A percentile compares a stretch with the other conserved stretches of the same genome.
Conservation (phyloP, 1,140 invertebrate species). For the Ceratina calcarata region DNA sequence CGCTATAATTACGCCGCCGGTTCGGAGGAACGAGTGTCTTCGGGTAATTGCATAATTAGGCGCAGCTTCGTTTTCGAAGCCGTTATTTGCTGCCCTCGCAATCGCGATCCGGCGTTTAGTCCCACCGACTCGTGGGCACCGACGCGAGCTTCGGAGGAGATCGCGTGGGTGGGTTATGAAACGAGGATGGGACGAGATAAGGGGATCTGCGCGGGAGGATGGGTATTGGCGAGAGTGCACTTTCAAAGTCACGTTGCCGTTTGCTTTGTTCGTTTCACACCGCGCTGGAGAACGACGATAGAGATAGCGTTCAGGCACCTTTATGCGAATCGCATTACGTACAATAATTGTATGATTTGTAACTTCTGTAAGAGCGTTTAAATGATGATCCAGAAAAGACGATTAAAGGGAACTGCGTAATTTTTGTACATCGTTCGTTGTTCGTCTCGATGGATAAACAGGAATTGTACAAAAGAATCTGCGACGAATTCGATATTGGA, state of each 20-base stretch:
- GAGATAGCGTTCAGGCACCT: neutral
- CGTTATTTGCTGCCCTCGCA: neutral
- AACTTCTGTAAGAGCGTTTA: neutral
- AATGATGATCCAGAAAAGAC: neutral
- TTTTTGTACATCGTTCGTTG: no score
- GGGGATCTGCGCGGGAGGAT: neutral
- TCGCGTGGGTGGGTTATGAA: neutral
- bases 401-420: neutral
- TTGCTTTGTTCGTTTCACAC: no score
- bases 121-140: neutral
- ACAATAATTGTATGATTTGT: neutral
- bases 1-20: neutral
- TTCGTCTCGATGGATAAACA: neutral
- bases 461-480: neutral
- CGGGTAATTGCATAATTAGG: conserved; percentile 12
- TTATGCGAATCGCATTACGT: neutral
- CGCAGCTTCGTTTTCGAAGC: neutral
- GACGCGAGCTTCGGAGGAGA: neutral
- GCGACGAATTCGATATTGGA: neutral
- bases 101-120: neutral
- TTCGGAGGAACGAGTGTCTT: neutral
- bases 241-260: neutral
- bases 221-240: neutral
- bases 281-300: neutral
- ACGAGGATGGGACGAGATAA: neutral